A percentile compares a stretch with the other conserved stretches of the same genome.
Evolutionary conservation across 2,797 vertebrate genomes (phyloP).

Genomic region (Dendrocincla fuliginosa): DNA sequence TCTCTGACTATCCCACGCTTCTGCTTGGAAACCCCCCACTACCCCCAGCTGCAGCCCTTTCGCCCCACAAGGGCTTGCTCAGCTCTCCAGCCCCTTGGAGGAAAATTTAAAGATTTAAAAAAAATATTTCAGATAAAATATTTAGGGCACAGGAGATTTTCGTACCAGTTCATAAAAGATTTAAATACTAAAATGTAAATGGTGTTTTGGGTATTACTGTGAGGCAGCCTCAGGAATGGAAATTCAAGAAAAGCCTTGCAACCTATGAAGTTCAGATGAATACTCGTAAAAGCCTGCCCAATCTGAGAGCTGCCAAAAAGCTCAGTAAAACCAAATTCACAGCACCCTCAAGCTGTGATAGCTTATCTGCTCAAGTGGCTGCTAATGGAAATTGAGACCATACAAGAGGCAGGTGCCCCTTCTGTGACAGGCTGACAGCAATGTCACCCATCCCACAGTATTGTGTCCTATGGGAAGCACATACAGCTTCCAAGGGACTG

Average conservation of each 20-base stretch:
- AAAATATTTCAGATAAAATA: conserved; percentile 20
- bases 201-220: conserved; percentile 13
- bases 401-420: background rate
- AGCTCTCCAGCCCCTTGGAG: background rate
- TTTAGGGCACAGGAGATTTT: conserved; percentile 48
- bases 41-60: background rate
- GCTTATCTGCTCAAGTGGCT: background rate
- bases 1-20: background rate
- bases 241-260: background rate
- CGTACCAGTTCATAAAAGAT: conserved; percentile 7
- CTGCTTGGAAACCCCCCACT: background rate
- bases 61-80: background rate
- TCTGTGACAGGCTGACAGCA: background rate
- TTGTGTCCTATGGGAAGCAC: accelerated
- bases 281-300: background rate
- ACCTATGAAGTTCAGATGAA: background rate
- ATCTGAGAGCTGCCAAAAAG: background rate
- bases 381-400: background rate
- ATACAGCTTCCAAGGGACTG: background rate
- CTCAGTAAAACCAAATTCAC: background rate
- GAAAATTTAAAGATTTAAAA: background rate
- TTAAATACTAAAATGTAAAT: conserved; percentile 30
- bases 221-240: background rate
- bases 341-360: background rate
- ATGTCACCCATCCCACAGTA: background rate